Conservation (phyloP, 2,888 invertebrate genomes). For the Iphiclides podalirius region DNA sequence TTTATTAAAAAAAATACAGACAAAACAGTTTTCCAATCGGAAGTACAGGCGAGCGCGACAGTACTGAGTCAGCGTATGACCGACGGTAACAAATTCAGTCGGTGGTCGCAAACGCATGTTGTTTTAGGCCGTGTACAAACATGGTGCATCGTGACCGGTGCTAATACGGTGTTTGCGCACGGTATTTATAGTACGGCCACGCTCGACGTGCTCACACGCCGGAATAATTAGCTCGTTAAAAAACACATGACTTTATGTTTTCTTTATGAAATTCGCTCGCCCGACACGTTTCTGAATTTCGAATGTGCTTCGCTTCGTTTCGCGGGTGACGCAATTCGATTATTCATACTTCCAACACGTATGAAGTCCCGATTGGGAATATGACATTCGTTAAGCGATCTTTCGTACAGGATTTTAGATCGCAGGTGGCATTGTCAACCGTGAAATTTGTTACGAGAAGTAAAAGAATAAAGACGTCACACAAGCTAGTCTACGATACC, state of each 20-base stretch:
- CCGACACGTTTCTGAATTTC: background rate
- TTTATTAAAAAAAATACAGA: too few species aligned
- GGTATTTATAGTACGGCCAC: constrained; percentile 70
- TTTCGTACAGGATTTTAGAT: too few species aligned
- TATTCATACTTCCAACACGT: too few species aligned
- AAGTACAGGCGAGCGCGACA: constrained; percentile 41
- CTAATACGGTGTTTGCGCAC: constrained; percentile 71
- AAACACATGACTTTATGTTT: constrained; percentile 56
- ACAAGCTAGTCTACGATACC: too few species aligned
- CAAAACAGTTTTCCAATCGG: constrained; percentile 27
- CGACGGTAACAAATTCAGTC: constrained; percentile 69
- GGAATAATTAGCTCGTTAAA: constrained; percentile 77
- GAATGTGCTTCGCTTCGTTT: too few species aligned
- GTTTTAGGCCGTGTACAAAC: constrained; percentile 76
- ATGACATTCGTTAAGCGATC: too few species aligned
- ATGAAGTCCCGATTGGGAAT: too few species aligned
- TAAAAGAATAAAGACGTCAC: too few species aligned
- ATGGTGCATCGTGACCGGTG: constrained; percentile 72
- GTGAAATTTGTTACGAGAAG: too few species aligned
- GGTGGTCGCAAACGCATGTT: constrained; percentile 74
- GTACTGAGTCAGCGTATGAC: constrained; percentile 73
- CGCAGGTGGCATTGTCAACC: too few species aligned
- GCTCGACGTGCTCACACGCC: constrained; percentile 56
- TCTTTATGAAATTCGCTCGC: constrained; percentile 13
- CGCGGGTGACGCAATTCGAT: too few species aligned